phyloP scores from a whole-genome alignment of 2,113 vertebrate species.

The Nematolebias whitei region DNA sequence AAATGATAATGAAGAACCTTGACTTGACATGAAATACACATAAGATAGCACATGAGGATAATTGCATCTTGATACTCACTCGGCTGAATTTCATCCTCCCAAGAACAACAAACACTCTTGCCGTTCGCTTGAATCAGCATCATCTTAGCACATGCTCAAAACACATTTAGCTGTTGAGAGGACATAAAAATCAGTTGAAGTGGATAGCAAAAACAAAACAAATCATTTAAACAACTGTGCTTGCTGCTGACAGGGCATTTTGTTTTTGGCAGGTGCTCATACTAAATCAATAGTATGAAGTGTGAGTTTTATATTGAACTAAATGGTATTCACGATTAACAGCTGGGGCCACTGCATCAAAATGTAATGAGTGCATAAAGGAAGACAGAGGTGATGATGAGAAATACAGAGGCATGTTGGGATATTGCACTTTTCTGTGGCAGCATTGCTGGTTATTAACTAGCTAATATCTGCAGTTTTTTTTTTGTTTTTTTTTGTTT shows the following conservation, averaged over 20 bases:
- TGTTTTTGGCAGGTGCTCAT: slow-evolving; percentile 48
- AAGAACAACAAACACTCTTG: neutral
- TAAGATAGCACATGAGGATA: slow-evolving; percentile 6
- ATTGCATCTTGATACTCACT: slow-evolving; percentile 7
- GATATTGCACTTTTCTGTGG: slow-evolving; percentile 36
- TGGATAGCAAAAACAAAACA: slow-evolving; percentile 35
- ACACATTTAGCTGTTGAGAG: slow-evolving; percentile 22
- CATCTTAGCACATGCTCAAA: slow-evolving; percentile 14
- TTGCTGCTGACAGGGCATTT: slow-evolving; percentile 37
- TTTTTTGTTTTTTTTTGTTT: too few relatives aligned
- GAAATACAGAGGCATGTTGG: slow-evolving; percentile 34
- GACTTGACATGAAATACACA: neutral
- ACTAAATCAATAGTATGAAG: slow-evolving; percentile 47
- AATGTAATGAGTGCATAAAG: slow-evolving; percentile 54
- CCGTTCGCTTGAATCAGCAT: slow-evolving; percentile 12
- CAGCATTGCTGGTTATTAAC: slow-evolving; percentile 28
- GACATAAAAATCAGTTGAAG: slow-evolving; percentile 28
- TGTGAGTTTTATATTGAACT: slow-evolving; percentile 58
- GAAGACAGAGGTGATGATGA: slow-evolving; percentile 52
- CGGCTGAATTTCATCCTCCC: neutral
- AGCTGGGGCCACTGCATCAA: slow-evolving; percentile 67
- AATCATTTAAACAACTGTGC: slow-evolving; percentile 26
- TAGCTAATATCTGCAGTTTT: slow-evolving; percentile 16
- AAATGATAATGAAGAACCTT: too few relatives aligned
- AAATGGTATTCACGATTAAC: slow-evolving; percentile 55